These are phyloP conservation scores for Felis catus DNA, from an alignment of 2,113 vertebrate species.

Conservation along the genomic window DNA sequence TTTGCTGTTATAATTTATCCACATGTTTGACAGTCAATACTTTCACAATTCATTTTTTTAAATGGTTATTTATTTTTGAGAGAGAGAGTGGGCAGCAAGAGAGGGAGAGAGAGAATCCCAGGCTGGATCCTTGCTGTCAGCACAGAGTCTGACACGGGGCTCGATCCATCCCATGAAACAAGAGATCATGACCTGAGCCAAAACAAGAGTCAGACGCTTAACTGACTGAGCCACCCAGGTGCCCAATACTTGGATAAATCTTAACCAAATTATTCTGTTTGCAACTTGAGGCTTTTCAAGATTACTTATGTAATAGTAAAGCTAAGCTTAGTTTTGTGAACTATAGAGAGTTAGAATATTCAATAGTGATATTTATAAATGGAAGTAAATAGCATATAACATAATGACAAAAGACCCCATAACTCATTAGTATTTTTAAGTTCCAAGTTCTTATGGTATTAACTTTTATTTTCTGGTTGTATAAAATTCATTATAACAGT, in stretches of 20 bases:
- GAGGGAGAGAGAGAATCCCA: too few species aligned
- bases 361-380: slow-evolving; percentile 2
- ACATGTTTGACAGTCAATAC: background rate
- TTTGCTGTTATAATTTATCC: background rate
- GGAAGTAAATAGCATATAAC: background rate
- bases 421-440: background rate
- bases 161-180: too few species aligned
- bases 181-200: too few species aligned
- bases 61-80: too few species aligned
- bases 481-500: background rate
- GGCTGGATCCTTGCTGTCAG: too few species aligned
- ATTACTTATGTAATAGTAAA: background rate
- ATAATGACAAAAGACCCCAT: background rate
- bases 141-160: too few species aligned
- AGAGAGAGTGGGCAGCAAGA: too few species aligned
- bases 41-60: background rate
- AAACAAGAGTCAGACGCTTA: too few species aligned
- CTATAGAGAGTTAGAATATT: background rate
- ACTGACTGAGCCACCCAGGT: too few species aligned
- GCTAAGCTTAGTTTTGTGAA: background rate
- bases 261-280: background rate
- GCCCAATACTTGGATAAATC: background rate
- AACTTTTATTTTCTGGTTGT: background rate
- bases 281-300: background rate
- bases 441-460: background rate